Evolutionary conservation across 1,140 invertebrate species (phyloP).

Genomic region (Archivesica marissinica): DNA sequence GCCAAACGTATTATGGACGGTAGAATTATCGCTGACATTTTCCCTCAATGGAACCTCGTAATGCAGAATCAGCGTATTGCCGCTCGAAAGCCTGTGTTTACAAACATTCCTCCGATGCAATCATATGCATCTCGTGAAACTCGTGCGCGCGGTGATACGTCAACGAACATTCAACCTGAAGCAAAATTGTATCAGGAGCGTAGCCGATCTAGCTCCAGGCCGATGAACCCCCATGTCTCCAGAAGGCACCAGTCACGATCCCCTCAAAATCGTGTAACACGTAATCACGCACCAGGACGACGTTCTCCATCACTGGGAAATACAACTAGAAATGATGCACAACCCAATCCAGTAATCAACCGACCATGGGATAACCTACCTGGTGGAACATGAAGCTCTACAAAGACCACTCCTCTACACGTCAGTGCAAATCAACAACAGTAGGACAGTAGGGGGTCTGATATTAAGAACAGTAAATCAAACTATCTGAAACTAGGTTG

Average conservation of each 20-base stretch:
- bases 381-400: no score
- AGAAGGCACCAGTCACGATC: neutral
- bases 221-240: neutral
- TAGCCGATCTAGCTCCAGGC: neutral
- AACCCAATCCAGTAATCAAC: neutral
- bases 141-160: neutral
- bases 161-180: neutral
- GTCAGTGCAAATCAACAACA: neutral
- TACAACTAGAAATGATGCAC: neutral
- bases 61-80: neutral
- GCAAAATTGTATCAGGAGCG: neutral
- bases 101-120: neutral
- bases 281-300: neutral
- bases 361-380: neutral
- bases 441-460: conserved; percentile 12
- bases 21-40: neutral
- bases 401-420: no score
- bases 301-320: no score
- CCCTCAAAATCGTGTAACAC: neutral
- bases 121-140: neutral
- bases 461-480: neutral
- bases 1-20: conserved; percentile 4
- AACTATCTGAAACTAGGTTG: neutral
- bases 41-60: conserved; percentile 25
- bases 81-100: neutral